phyloP scores from a whole-genome alignment of 2,888 invertebrate species.

The Xanthia icteritia region DNA sequence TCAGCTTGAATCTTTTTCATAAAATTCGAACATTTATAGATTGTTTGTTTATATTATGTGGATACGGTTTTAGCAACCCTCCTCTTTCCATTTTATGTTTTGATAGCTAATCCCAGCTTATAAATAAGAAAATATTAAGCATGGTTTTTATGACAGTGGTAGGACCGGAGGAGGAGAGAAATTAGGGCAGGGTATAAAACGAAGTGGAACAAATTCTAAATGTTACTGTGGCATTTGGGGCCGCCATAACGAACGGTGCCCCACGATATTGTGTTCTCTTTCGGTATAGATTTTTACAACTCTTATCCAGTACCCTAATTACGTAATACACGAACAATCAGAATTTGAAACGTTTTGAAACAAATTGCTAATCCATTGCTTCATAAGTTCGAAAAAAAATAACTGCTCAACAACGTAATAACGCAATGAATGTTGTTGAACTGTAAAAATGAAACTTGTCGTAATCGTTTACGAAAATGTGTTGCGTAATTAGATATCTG shows the following conservation, averaged over 20 bases:
- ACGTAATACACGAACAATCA: no score
- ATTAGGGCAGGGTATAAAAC: slow-evolving; percentile 82
- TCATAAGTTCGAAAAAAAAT: no score
- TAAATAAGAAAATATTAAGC: slow-evolving; percentile 33
- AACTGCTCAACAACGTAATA: no score
- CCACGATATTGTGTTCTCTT: slow-evolving; percentile 61
- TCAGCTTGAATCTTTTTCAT: slow-evolving; percentile 23
- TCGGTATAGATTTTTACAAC: slow-evolving; percentile 35
- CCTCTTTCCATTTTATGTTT: slow-evolving; percentile 18
- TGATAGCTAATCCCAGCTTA: slow-evolving; percentile 3
- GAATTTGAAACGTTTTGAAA: no score
- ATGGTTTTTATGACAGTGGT: slow-evolving; percentile 66
- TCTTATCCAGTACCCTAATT: slow-evolving; percentile 14
- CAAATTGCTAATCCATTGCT: no score
- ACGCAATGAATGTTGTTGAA: no score
- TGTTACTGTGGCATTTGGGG: slow-evolving; percentile 86
- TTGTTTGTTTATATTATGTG: slow-evolving; percentile 23
- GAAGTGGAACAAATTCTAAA: slow-evolving; percentile 83
- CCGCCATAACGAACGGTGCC: slow-evolving; percentile 70
- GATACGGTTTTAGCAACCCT: slow-evolving; percentile 9
- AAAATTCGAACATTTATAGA: slow-evolving; percentile 28
- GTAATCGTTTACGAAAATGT: no score
- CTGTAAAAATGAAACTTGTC: no score
- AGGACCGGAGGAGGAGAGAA: slow-evolving; percentile 70
- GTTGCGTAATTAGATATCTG: no score